Evolutionary conservation across 2,888 invertebrate species (phyloP).

Genomic region (Habrosyne pyritoides): DNA sequence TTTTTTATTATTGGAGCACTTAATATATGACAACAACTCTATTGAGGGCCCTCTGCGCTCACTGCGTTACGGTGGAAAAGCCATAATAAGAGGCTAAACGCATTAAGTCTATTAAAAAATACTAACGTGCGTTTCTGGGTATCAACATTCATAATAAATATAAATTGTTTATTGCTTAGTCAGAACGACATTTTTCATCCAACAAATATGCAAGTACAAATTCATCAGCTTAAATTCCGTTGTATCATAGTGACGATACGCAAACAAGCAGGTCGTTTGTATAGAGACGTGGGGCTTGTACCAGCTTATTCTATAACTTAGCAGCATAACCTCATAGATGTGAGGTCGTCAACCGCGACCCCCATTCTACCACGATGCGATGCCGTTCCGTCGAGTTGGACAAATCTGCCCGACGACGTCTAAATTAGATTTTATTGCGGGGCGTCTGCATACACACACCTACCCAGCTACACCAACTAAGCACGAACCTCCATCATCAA

Average conservation of each 20-base stretch:
- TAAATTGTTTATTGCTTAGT: no score
- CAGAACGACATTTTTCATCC: no score
- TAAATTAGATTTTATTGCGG: slow-evolving; percentile 83
- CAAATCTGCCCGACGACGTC: slow-evolving; percentile 79
- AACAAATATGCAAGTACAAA: neutral
- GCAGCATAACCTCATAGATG: slow-evolving; percentile 14
- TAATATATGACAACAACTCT: no score
- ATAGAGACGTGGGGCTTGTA: neutral
- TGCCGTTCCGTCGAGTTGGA: slow-evolving; percentile 60
- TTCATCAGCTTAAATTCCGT: no score
- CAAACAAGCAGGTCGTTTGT: neutral
- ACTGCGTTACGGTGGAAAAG: no score
- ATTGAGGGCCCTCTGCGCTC: no score
- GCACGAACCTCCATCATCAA: slow-evolving; percentile 26
- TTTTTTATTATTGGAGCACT: no score
- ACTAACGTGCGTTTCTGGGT: no score
- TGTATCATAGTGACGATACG: no score
- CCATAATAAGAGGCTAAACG: no score
- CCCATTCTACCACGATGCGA: slow-evolving; percentile 49
- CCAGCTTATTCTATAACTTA: slow-evolving; percentile 6
- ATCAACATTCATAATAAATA: no score
- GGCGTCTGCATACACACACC: slow-evolving; percentile 69
- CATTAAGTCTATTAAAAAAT: no score
- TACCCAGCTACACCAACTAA: slow-evolving; percentile 50
- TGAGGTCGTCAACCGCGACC: slow-evolving; percentile 78